phyloP scores from a whole-genome alignment of 2,797 vertebrate species.

The Lacerta agilis region DNA sequence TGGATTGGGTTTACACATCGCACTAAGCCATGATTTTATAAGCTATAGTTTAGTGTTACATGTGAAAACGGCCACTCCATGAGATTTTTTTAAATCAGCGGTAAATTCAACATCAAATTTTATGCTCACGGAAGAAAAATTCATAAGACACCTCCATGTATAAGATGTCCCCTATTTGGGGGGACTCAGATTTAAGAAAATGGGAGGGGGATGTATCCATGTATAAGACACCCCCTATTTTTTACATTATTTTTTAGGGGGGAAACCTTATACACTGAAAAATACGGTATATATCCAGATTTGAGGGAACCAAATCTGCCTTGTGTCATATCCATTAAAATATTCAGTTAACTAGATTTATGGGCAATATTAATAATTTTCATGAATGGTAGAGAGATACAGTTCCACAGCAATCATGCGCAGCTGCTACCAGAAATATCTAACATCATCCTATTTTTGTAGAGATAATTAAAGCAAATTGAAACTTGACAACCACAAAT shows the following conservation, averaged over 20 bases:
- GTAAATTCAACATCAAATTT: slow-evolving; percentile 28
- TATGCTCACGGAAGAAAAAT: slow-evolving; percentile 25
- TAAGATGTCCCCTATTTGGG: too few relatives aligned
- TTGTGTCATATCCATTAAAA: slow-evolving; percentile 20
- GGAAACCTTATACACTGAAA: too few relatives aligned
- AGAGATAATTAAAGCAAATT: slow-evolving; percentile 36
- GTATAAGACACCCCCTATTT: too few relatives aligned
- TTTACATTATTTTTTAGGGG: too few relatives aligned
- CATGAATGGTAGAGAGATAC: slow-evolving; percentile 37
- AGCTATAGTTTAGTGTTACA: too few relatives aligned
- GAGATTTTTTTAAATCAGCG: slow-evolving; percentile 24
- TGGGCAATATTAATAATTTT: slow-evolving; percentile 47
- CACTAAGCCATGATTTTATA: too few relatives aligned
- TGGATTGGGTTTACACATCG: too few relatives aligned
- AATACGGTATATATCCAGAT: slow-evolving; percentile 1
- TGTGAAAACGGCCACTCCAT: background rate
- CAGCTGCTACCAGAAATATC: slow-evolving; percentile 56
- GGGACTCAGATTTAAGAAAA: too few relatives aligned
- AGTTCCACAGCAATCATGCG: slow-evolving; percentile 31
- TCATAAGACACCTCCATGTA: too few relatives aligned
- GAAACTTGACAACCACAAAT: slow-evolving; percentile 63
- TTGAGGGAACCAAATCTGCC: background rate
- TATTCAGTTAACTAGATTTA: slow-evolving; percentile 39
- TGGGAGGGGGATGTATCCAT: too few relatives aligned
- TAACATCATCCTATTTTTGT: slow-evolving; percentile 32